A percentile compares a stretch with the other conserved stretches of the same genome.
These are phyloP conservation scores for Himalopsyche tibetana DNA, from an alignment of 2,888 invertebrate species.

Conservation along the genomic window DNA sequence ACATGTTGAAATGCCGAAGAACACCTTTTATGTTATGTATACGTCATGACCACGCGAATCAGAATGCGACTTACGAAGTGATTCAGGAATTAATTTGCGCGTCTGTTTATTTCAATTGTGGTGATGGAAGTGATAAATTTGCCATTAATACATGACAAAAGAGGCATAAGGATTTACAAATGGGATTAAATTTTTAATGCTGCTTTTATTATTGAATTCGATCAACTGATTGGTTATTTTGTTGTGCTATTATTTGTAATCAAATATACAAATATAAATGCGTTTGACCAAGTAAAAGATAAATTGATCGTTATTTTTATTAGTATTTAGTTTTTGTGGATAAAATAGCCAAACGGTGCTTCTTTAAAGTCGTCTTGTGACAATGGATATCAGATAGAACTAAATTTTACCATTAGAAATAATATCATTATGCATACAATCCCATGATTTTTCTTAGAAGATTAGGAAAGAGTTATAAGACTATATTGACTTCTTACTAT, in stretches of 20 bases:
- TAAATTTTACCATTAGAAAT: too few relatives aligned
- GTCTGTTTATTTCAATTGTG: constrained; percentile 26
- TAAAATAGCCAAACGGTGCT: too few relatives aligned
- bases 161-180: background rate
- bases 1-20: background rate
- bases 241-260: background rate
- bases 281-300: too few relatives aligned
- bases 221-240: background rate
- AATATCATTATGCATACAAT: too few relatives aligned
- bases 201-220: background rate
- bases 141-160: background rate
- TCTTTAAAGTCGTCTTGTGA: too few relatives aligned
- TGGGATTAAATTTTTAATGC: constrained; percentile 7
- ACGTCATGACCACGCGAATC: background rate
- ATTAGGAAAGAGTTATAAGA: too few relatives aligned
- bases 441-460: too few relatives aligned
- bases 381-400: too few relatives aligned
- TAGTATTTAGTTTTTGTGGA: too few relatives aligned
- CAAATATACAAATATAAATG: too few relatives aligned
- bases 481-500: too few relatives aligned
- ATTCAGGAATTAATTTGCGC: constrained; percentile 10
- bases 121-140: background rate
- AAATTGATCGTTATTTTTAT: too few relatives aligned
- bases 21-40: background rate
- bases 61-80: background rate